Conservation (phyloP, 2,888 invertebrate genomes). For the Pardosa pseudoannulata region DNA sequence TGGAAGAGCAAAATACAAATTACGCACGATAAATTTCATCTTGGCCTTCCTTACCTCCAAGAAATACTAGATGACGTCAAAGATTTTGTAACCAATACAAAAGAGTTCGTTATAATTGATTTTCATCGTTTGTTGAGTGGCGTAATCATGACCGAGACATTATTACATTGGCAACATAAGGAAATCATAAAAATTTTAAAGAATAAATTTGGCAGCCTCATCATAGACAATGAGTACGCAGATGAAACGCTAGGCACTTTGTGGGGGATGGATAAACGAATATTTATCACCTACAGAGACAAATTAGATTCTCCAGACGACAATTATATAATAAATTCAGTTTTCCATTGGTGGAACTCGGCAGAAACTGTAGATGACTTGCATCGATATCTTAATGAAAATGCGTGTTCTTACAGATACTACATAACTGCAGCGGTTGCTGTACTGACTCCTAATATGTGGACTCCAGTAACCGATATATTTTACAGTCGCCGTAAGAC, state of each 20-base stretch:
- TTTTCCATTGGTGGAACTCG: conserved; percentile 10
- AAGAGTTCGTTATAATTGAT: conserved; percentile 82
- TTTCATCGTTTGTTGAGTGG: conserved; percentile 82
- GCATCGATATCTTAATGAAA: background rate
- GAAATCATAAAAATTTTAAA: conserved; percentile 13
- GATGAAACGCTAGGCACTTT: background rate
- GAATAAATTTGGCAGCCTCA: conserved; percentile 4
- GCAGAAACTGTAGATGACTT: background rate
- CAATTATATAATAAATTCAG: background rate
- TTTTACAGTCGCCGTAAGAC: conserved; percentile 58
- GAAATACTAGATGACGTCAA: conserved; percentile 81
- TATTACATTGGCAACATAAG: conserved; percentile 9
- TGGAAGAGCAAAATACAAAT: background rate
- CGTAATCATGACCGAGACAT: background rate
- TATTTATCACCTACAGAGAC: conserved; percentile 4
- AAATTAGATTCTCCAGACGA: background rate
- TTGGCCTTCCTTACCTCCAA: conserved; percentile 50
- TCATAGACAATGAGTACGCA: background rate
- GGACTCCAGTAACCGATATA: conserved; percentile 20
- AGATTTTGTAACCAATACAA: conserved; percentile 81
- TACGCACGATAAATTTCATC: conserved; percentile 6
- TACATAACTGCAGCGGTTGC: conserved; percentile 29
- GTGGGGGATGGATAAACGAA: conserved; percentile 16
- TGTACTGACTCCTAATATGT: conserved; percentile 60
- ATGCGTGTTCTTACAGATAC: background rate